Conservation (phyloP, 2,797 vertebrate species). For the Periparus ater region DNA sequence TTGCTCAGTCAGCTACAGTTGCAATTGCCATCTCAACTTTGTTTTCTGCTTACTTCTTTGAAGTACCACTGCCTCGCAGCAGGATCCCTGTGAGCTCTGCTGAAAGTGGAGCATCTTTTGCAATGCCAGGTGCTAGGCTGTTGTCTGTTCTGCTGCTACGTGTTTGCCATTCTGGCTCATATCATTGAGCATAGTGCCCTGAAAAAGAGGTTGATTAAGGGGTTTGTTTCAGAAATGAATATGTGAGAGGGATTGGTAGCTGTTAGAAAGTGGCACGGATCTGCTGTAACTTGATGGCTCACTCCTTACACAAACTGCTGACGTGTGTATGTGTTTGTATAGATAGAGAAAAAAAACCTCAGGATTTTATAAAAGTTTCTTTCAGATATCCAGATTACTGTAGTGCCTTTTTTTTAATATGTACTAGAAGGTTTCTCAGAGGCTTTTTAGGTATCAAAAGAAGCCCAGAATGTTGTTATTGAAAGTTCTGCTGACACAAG, state of each 20-base stretch:
- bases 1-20: background rate
- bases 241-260: background rate
- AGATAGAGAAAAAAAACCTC: background rate
- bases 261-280: background rate
- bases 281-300: background rate
- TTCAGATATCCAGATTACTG: background rate
- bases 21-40: background rate
- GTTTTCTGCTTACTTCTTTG: background rate
- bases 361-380: background rate
- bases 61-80: background rate
- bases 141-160: background rate
- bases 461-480: background rate
- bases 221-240: background rate
- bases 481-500: background rate
- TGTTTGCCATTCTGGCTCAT: background rate
- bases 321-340: background rate
- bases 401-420: background rate
- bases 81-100: background rate
- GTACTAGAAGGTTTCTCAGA: background rate
- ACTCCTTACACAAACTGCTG: background rate
- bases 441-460: background rate
- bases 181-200: background rate
- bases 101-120: background rate
- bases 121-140: background rate
- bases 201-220: background rate